phyloP scores from a whole-genome alignment of 2,797 vertebrate genomes.

The Hippoglossus hippoglossus region DNA sequence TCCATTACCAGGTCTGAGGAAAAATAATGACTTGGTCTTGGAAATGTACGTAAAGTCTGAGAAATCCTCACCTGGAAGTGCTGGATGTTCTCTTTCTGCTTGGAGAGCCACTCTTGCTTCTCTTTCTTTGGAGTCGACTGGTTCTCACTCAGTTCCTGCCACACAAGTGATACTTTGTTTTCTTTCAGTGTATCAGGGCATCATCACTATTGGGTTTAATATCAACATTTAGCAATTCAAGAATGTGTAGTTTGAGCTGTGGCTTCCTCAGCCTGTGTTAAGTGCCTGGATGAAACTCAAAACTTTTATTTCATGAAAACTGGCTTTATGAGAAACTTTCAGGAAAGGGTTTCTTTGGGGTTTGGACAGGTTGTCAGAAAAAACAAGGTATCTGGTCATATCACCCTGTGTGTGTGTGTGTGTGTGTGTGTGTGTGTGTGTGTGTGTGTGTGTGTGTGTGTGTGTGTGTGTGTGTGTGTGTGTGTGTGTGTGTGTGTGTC shows the following conservation, averaged over 20 bases:
- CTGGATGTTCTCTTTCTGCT: constrained; percentile 98
- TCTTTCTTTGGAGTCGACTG: constrained; percentile 99
- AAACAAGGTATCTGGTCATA: too few species aligned
- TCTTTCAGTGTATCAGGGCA: not conserved
- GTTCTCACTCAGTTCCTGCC: constrained; percentile 96
- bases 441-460: too few species aligned
- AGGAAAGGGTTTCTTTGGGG: too few species aligned
- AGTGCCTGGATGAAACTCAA: too few species aligned
- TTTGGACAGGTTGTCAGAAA: too few species aligned
- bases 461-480: not conserved
- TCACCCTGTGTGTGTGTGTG: not conserved
- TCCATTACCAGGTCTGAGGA: not conserved
- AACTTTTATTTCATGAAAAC: too few species aligned
- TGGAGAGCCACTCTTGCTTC: constrained; percentile 98
- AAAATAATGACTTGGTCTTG: not conserved
- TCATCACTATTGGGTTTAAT: too few species aligned
- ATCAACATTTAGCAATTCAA: not conserved
- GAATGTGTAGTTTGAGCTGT: not conserved
- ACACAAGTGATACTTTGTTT: constrained; percentile 12
- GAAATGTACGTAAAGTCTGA: not conserved
- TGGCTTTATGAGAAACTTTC: too few species aligned
- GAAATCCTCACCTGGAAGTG: constrained; percentile 94
- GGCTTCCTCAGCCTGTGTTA: too few species aligned
- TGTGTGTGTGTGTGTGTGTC: not conserved
- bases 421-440: too few species aligned